Percentiles rank a stretch among this genome's conserved stretches.
These are phyloP conservation scores for Bos indicus DNA, from an alignment of 2,113 vertebrate genomes.

Conservation along the genomic window DNA sequence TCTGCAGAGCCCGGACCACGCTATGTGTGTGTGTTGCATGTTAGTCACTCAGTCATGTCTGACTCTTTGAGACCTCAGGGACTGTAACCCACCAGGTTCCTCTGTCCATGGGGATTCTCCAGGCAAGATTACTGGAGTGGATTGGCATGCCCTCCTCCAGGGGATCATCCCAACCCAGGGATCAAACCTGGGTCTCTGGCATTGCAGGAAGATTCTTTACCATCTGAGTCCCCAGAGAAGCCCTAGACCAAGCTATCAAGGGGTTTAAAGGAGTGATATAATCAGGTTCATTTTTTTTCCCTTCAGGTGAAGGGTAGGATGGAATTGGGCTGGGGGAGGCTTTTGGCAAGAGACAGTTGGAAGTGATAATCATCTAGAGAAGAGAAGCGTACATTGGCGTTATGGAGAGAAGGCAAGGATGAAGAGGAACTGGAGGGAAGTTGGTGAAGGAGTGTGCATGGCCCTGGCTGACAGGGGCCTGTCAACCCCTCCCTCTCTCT, in stretches of 20 bases:
- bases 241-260: background rate
- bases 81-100: background rate
- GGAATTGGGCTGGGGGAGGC: background rate
- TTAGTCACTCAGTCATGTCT: background rate
- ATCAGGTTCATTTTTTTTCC: background rate
- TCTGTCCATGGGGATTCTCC: background rate
- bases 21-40: background rate
- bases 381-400: accelerated
- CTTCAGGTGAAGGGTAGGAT: background rate
- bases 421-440: background rate
- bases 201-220: background rate
- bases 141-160: background rate
- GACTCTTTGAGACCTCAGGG: background rate
- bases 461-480: background rate
- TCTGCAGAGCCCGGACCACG: background rate
- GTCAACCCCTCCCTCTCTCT: too few relatives aligned
- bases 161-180: background rate
- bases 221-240: background rate
- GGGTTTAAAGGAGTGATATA: background rate
- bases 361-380: accelerated
- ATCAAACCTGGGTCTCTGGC: background rate
- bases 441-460: background rate
- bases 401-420: background rate
- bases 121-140: background rate
- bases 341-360: background rate